Conservation (phyloP, 2,888 invertebrate genomes). For the Oxyscelio sp. region DNA sequence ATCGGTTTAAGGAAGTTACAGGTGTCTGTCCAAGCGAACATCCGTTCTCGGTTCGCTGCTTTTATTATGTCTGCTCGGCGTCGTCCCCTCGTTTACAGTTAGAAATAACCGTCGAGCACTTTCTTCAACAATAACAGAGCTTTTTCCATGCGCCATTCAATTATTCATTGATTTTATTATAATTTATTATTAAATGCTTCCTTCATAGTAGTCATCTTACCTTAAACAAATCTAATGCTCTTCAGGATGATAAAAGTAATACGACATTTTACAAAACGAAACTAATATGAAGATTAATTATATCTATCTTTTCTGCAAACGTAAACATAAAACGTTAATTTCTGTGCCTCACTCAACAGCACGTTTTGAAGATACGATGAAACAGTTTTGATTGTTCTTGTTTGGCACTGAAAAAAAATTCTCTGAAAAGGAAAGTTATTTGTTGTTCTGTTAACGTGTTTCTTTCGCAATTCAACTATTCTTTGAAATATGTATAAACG, state of each 20-base stretch:
- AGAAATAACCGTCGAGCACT: neutral
- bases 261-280: conserved; percentile 13
- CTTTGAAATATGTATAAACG: too few species aligned
- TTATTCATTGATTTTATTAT: conserved; percentile 48
- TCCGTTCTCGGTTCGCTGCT: conserved; percentile 62
- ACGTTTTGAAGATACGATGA: too few species aligned
- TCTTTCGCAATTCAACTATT: too few species aligned
- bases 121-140: too few species aligned
- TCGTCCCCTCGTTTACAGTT: conserved; percentile 48
- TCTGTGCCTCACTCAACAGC: too few species aligned
- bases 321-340: conserved; percentile 36
- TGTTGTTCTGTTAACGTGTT: too few species aligned
- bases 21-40: conserved; percentile 73
- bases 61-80: conserved; percentile 51
- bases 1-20: conserved; percentile 65
- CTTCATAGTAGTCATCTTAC: conserved; percentile 34
- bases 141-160: conserved; percentile 9
- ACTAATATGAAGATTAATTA: conserved; percentile 34
- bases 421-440: too few species aligned
- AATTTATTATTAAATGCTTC: too few species aligned
- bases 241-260: conserved; percentile 32
- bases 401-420: too few species aligned
- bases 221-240: conserved; percentile 35
- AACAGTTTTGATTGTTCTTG: too few species aligned
- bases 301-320: conserved; percentile 66